A percentile compares a stretch with the other conserved stretches of the same genome.
Conservation (phyloP, 2,113 vertebrate genomes). For the Pholis gunnellus region DNA sequence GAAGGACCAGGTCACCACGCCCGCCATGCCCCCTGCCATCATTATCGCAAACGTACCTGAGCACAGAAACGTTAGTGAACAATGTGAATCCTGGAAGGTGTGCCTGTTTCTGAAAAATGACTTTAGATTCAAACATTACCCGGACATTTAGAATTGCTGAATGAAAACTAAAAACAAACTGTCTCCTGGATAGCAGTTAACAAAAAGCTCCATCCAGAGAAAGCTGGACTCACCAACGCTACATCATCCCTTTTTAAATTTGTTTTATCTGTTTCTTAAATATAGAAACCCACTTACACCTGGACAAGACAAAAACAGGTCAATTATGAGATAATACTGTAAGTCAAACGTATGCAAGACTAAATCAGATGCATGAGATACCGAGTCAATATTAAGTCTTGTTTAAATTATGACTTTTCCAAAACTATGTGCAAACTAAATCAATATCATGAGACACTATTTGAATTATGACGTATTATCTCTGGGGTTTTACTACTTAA, state of each 20-base stretch:
- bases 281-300: too few relatives aligned
- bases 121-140: background rate
- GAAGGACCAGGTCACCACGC: constrained; percentile 83
- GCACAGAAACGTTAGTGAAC: background rate
- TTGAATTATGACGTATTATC: background rate
- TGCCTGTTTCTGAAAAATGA: background rate
- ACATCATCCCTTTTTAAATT: too few relatives aligned
- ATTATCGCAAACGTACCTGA: constrained; percentile 80
- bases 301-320: background rate
- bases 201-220: background rate
- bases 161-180: background rate
- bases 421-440: background rate
- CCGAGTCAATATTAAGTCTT: background rate
- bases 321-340: background rate
- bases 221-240: background rate
- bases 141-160: background rate
- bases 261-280: too few relatives aligned
- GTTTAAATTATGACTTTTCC: background rate
- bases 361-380: background rate
- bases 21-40: constrained; percentile 85
- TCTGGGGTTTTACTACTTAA: background rate
- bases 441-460: background rate
- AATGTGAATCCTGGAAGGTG: background rate
- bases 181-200: background rate
- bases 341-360: background rate